A percentile compares a stretch with the other conserved stretches of the same genome.
These are phyloP conservation scores for Drosophila fungiperda DNA, from an alignment of 2,888 invertebrate species.

Conservation along the genomic window DNA sequence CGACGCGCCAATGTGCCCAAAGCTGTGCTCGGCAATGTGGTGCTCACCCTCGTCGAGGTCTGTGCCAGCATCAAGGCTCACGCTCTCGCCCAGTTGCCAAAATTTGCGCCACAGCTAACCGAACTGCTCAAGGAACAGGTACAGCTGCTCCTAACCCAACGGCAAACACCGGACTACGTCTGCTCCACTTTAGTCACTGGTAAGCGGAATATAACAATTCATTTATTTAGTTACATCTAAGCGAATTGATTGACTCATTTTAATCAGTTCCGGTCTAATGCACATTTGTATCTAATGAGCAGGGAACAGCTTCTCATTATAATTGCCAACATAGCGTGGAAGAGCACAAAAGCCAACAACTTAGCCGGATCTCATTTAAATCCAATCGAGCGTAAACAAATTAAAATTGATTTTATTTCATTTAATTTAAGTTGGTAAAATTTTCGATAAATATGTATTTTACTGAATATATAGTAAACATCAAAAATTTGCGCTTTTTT, in stretches of 20 bases:
- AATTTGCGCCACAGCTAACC: constrained; percentile 91
- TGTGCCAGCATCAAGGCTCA: constrained; percentile 91
- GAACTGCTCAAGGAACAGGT: constrained; percentile 89
- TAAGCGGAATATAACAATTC: constrained; percentile 31
- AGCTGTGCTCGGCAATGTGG: constrained; percentile 89
- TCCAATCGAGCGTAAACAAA: neutral
- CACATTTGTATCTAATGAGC: neutral
- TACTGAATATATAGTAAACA: too few species aligned
- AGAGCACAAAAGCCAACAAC: neutral
- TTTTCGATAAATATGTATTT: neutral
- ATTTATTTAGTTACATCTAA: neutral
- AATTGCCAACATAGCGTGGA: neutral
- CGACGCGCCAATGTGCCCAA: constrained; percentile 77
- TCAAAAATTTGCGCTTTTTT: neutral
- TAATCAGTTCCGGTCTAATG: neutral
- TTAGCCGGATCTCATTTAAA: neutral
- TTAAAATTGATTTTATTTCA: neutral
- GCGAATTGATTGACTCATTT: neutral
- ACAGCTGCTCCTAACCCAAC: constrained; percentile 74
- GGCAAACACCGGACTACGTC: constrained; percentile 79
- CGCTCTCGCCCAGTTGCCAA: constrained; percentile 90
- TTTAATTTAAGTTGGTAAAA: neutral
- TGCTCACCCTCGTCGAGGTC: constrained; percentile 89
- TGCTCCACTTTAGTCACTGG: constrained; percentile 87
- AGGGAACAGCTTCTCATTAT: neutral